Evolutionary conservation across 2,113 vertebrate species (phyloP), one percentile per base, ranked within the genome.

Genomic region (Chelonoidis abingdonii): DNA sequence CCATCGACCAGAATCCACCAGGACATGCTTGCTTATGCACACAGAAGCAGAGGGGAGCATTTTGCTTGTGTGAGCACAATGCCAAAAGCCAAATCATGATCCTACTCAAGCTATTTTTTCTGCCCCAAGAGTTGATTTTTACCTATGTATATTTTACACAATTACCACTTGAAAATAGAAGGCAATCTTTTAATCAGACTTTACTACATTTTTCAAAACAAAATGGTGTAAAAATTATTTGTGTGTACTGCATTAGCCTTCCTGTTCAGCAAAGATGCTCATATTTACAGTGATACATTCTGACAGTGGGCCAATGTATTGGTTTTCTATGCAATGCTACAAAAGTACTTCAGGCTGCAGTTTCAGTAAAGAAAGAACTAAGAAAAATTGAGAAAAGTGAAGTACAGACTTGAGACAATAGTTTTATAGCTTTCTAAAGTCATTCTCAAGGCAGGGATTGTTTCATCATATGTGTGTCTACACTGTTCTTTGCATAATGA

Each of bases 251-350:
- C 50, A 89, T 59, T 84, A 86, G 87, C 54, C 84, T 87, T 44
- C 0, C 0, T 29, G 9, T 89, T 53, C 56, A 86, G 3, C 80
- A 59, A 94, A 29, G 88, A 94, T 80, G 87, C 50, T 82, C 50
- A 79, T 79, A 65, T 90, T 95, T 94, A 24, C 91, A 59, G 44
- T 65, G 52, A 24, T 87, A 86, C 88, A 35, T 59, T 75, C 31
- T 86, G 84, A 52, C 82, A 93, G 92, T 62, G 62, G 31, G 62
- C 31, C 31, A 65, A 8, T 69, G 35, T n/a, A 69, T 19, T 69
- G 35, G 62, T n/a, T 69, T 69, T 69, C 62, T 69, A 21, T n/a
- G 62, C 31, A n/a, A 16, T 35, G 31, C 62, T 69, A n/a, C 35
- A 35, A 69, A 35, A 69, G 35, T 29, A 21, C 65, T 22, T 72